Base-by-base conservation (phyloP, 2,113 vertebrate species). In the Theropithecus gelada region DNA sequence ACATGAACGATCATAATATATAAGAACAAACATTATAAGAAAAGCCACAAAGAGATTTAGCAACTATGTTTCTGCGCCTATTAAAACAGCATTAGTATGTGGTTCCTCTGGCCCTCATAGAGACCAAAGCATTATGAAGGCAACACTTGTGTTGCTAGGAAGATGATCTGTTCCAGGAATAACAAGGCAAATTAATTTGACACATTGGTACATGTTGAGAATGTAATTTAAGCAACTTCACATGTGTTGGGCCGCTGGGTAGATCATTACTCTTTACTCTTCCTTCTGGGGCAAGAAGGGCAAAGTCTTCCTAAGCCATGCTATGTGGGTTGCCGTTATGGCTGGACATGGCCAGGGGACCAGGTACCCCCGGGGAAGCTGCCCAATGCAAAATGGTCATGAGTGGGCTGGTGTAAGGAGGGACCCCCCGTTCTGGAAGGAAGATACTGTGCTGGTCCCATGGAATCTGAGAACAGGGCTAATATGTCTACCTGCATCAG, bases 1-100 rank as follows among this genome's bases (percentile, higher is more conserved):
- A 1, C 6, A 14, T 0, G 0, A 4, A 10, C 0, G 14, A 0
- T 20, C 35, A 35, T 59, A 35, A n/a, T 6, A 16, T 20, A 6
- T 27, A 3, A 88, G 85, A 13, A 85, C 73, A 78, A 73, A 45
- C 52, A 38, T 13, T 22, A 5, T 2, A 25, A 18, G 68, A 35
- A 61, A 87, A 92, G 50, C 78, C 72, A 16, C 57, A 3, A 22
- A n/a, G 88, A 59, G 80, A 52, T 59, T 66, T 16, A 23, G 87
- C 9, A 16, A 10, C 38, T 2, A 45, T 22, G 1, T n/a, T 20
- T 27, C 83, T 48, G 59, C 2, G 79, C 66, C 93, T 38, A 38
- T 27, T 32, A 7, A 64, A 90, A 59, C 88, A 64, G 43, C 64
- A 3, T 45, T 2, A 32, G 13, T 0, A 13, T 0, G 66, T 0